These are phyloP conservation scores for Glaucopsyche alexis DNA, from an alignment of 2,888 invertebrate genomes.

Conservation along the genomic window DNA sequence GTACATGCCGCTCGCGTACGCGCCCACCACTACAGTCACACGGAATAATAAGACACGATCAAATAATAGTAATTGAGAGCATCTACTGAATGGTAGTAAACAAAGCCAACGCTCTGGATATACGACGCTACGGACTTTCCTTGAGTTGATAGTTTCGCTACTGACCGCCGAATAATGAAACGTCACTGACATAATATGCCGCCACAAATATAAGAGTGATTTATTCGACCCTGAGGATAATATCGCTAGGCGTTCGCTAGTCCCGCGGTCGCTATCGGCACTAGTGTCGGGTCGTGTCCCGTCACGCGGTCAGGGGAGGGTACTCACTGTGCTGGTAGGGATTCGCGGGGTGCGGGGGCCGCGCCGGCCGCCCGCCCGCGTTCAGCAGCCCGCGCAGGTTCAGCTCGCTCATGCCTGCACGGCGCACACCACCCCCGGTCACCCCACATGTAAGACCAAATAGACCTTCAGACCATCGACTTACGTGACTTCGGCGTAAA, in stretches of 20 bases:
- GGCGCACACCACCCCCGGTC: neutral
- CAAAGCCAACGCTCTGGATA: neutral
- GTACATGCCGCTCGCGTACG: slow-evolving; percentile 56
- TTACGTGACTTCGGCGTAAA: too few species aligned
- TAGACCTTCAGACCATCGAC: neutral
- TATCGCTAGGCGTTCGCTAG: too few species aligned
- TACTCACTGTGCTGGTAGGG: slow-evolving; percentile 69
- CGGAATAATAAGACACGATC: neutral
- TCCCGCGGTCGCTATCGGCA: neutral
- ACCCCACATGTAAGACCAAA: neutral
- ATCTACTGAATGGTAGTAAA: too few species aligned
- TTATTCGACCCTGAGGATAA: too few species aligned
- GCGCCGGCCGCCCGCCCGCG: slow-evolving; percentile 50
- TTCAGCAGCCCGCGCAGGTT: slow-evolving; percentile 73
- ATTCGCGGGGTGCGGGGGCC: slow-evolving; percentile 52
- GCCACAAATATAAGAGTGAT: too few species aligned
- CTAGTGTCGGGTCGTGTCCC: neutral
- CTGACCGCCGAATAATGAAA: too few species aligned
- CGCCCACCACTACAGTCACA: slow-evolving; percentile 58
- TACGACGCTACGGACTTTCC: too few species aligned
- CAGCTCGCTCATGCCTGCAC: slow-evolving; percentile 66
- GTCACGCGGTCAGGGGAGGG: neutral
- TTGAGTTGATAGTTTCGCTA: too few species aligned
- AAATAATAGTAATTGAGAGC: too few species aligned
- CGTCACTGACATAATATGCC: too few species aligned